A percentile compares a stretch with the other conserved stretches of the same genome.
Conservation (phyloP, 2,888 invertebrate genomes). For the Camptogramma bilineatum region DNA sequence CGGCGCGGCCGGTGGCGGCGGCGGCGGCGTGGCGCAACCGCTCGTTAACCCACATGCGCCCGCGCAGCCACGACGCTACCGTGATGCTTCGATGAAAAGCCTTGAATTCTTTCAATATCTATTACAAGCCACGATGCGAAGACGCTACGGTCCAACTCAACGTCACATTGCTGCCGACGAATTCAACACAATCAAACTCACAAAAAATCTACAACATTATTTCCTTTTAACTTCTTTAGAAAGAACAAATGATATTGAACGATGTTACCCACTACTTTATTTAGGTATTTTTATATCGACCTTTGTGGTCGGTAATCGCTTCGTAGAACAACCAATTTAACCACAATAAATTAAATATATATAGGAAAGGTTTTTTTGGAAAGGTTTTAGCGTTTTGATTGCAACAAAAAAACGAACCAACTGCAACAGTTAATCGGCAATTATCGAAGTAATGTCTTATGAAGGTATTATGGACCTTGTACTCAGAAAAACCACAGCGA, state of each 20-base stretch:
- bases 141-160: neutral
- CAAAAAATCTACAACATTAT: neutral
- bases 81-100: constrained; percentile 28
- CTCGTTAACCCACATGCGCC: constrained; percentile 80
- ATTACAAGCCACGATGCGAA: neutral
- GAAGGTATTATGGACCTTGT: constrained; percentile 51
- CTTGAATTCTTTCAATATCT: constrained; percentile 29
- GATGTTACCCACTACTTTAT: neutral
- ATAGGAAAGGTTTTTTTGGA: constrained; percentile 21
- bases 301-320: neutral
- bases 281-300: neutral
- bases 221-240: neutral
- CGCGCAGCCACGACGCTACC: constrained; percentile 39
- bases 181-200: neutral
- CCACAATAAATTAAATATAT: constrained; percentile 1
- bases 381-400: constrained; percentile 41
- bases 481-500: constrained; percentile 57
- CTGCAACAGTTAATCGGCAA: constrained; percentile 52
- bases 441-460: constrained; percentile 58
- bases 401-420: constrained; percentile 48
- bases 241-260: neutral
- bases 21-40: constrained; percentile 67
- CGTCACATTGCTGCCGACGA: neutral
- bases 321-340: neutral
- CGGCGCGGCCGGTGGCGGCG: constrained; percentile 31